phyloP scores from a whole-genome alignment of 2,113 vertebrate species.

The Aythya baeri region DNA sequence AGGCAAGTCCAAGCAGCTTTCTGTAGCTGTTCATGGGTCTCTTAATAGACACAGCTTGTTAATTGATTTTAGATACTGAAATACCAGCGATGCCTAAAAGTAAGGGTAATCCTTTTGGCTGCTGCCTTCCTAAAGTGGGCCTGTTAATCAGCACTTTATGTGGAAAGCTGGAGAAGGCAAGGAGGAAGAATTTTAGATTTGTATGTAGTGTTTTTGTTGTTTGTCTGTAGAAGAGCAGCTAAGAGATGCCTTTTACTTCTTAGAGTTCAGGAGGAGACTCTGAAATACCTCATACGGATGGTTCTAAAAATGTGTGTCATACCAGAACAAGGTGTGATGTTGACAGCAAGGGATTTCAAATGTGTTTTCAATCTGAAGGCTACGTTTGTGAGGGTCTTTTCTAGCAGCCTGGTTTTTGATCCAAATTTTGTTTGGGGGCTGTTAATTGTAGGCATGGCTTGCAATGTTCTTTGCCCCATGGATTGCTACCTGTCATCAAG shows the following conservation, averaged over 20 bases:
- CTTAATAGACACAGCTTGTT: not conserved
- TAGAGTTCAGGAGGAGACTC: not conserved
- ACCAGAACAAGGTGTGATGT: not conserved
- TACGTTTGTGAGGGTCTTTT: not conserved
- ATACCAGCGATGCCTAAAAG: not conserved
- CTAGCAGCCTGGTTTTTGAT: not conserved
- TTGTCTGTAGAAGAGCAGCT: not conserved
- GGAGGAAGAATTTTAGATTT: not conserved
- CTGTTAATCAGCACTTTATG: not conserved
- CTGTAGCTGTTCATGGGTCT: not conserved
- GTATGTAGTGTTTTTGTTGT: not conserved
- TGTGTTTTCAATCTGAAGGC: not conserved
- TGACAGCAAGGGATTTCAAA: not conserved
- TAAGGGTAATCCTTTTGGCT: not conserved
- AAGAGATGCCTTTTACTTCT: not conserved
- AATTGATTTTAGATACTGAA: not conserved
- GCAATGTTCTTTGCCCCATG: not conserved
- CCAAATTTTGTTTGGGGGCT: not conserved
- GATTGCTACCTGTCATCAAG: not conserved
- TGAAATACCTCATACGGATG: not conserved
- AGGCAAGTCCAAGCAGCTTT: not conserved
- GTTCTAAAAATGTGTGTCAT: not conserved
- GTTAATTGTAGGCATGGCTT: not conserved
- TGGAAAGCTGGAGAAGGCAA: not conserved
- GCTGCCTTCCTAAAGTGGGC: not conserved